Evolutionary conservation across 2,797 vertebrate species (phyloP).

Genomic region (Thamnophis elegans): DNA sequence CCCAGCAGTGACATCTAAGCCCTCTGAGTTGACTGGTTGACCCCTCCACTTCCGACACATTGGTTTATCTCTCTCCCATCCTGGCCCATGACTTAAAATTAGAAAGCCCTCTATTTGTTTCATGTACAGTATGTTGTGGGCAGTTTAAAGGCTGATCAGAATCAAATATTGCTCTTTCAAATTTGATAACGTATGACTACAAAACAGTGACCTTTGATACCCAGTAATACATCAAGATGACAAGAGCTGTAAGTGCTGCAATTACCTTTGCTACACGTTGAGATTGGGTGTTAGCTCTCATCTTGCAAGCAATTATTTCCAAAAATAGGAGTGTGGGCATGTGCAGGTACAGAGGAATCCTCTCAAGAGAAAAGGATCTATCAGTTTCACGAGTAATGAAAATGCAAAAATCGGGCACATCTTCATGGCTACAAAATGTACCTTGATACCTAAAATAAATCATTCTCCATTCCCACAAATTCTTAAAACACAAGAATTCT

Average conservation of each 20-base stretch:
- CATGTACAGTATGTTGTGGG: slow-evolving; percentile 71
- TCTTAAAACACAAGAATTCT: slow-evolving; percentile 29
- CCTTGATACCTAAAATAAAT: background rate
- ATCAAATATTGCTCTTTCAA: slow-evolving; percentile 91
- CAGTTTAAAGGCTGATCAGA: slow-evolving; percentile 83
- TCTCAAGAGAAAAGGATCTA: background rate
- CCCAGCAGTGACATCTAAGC: slow-evolving; percentile 83
- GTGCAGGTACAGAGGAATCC: background rate
- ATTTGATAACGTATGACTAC: slow-evolving; percentile 99
- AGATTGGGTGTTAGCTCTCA: slow-evolving; percentile 68
- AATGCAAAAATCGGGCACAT: slow-evolving; percentile 45
- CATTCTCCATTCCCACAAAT: background rate
- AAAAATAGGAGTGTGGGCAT: slow-evolving; percentile 32
- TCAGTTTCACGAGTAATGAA: slow-evolving; percentile 51
- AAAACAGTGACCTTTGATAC: slow-evolving; percentile 94
- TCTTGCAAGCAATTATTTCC: slow-evolving; percentile 70
- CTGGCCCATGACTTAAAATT: slow-evolving; percentile 47
- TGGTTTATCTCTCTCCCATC: slow-evolving; percentile 67
- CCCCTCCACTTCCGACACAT: slow-evolving; percentile 88
- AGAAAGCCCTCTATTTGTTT: slow-evolving; percentile 69
- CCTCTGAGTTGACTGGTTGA: slow-evolving; percentile 88
- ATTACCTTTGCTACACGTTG: slow-evolving; percentile 78
- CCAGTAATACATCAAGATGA: slow-evolving; percentile 96
- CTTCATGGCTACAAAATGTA: slow-evolving; percentile 46
- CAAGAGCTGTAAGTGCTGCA: slow-evolving; percentile 89